Base-by-base conservation (phyloP, 2,113 vertebrate genomes). In the Cercopithecus mona region DNA sequence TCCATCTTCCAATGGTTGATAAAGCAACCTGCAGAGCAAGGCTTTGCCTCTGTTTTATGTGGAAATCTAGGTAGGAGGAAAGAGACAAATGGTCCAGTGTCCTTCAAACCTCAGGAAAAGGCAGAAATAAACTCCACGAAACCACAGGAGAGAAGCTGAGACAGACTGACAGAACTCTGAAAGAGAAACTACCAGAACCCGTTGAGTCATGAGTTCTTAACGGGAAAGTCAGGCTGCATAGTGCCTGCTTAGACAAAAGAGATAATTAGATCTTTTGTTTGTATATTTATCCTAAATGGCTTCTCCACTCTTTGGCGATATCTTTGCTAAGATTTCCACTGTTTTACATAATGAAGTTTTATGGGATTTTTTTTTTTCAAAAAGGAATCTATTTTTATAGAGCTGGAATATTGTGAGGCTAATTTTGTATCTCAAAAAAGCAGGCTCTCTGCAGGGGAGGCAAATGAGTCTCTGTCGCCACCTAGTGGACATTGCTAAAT, bases 401-500 rank as follows among this genome's bases (percentile, higher is more conserved):
- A 81, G 6, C 3, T 94, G 38, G 38, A 83, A 55, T n/a, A 40
- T 6, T 1, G 6, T 22, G 5, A 93, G 55, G 86, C 66, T 57
- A 20, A 93, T 73, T 93, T 85, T 88, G 10, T 45, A 35, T 43
- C 11, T 78, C 80, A 27, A 59, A 80, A 79, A 68, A 57, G 11
- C 88, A 92, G 57, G 18, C 2, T 1, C 12, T 52, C 52, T 32
- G 38, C 59, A 43, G 48, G 73, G 70, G 75, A 92, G 61, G 94
- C 94, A 59, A 96, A 61, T 81, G 79, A 92, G 20, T 83, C 90
- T 93, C 88, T 95, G 45, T 97, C 14, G 57, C 97, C 98, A 95
- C 82, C 97, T 96, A 59, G 76, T 86, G 97, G 93, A 59, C 55
- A 70, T n/a, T 66, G 70, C 35, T 78, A 81, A 95, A 40, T 23